Conservation (phyloP, 2,113 vertebrate genomes). For the Paramisgurnus dabryanus region DNA sequence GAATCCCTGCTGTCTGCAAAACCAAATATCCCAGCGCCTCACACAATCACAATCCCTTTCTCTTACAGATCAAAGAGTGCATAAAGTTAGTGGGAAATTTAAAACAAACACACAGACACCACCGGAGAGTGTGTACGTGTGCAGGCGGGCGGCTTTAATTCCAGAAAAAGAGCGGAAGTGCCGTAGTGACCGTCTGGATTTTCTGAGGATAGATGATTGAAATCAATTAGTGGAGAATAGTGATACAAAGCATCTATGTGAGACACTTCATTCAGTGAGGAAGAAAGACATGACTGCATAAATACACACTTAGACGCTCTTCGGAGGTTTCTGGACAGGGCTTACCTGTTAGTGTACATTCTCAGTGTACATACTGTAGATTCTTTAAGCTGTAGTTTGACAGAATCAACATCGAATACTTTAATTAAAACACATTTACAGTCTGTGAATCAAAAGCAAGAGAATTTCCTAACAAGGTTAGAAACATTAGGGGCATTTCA, state of each 20-base stretch:
- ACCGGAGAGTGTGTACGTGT: constrained; percentile 49
- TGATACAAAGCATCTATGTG: not conserved
- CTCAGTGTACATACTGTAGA: too few relatives aligned
- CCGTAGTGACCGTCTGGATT: constrained; percentile 32
- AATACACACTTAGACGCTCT: constrained; percentile 3
- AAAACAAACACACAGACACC: constrained; percentile 66
- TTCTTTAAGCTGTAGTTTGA: too few relatives aligned
- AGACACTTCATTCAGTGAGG: constrained; percentile 14
- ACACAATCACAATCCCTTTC: not conserved
- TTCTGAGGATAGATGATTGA: constrained; percentile 49
- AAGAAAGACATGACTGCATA: constrained; percentile 22
- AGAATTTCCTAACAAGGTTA: too few relatives aligned
- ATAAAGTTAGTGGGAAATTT: constrained; percentile 60
- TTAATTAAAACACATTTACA: too few relatives aligned
- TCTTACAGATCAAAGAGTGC: constrained; percentile 68
- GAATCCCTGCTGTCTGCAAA: constrained; percentile 24
- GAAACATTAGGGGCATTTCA: too few relatives aligned
- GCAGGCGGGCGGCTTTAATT: constrained; percentile 41
- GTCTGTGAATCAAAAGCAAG: too few relatives aligned
- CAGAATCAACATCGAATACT: too few relatives aligned
- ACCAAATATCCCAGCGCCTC: not conserved
- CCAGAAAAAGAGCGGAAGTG: constrained; percentile 47
- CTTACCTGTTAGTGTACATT: too few relatives aligned
- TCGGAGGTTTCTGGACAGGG: not conserved
- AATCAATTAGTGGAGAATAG: constrained; percentile 60